Evolutionary conservation across 2,888 invertebrate genomes (phyloP), one percentile per base, ranked within the genome.

Genomic region (Melieria omissa): DNA sequence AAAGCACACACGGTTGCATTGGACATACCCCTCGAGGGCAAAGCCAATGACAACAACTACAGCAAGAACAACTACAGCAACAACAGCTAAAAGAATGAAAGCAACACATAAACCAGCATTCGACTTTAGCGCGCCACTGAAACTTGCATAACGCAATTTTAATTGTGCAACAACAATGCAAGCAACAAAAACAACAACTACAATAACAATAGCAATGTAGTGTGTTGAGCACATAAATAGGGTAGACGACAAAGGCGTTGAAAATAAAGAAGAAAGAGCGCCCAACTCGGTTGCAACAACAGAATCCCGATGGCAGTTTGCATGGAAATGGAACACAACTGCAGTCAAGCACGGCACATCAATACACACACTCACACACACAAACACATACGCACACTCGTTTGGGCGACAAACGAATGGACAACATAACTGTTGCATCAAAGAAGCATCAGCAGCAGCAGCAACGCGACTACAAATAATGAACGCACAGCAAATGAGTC

Each of bases 61-160:
- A 49, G 3, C 49, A 10, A 10, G 3, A 52, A n/a, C 52, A 14
- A n/a, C 52, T 9, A 9, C 41, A 58, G 4, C 29, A 29, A 29
- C 29, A 29, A 29, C 29, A 29, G 29, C 29, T 29, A 29, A 2
- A 29, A 29, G 29, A 29, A 29, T 29, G 29, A 29, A 29, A 29
- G 29, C 29, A 29, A 29, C 29, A 29, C 29, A 29, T 29, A 29
- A 29, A 29, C 29, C 29, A 29, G 29, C 29, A 29, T 29, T 29
- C 29, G 29, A 29, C 29, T 29, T 29, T 29, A 29, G 29, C 29
- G 29, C 29, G 29, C 29, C 29, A 29, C 14, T n/a, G 74, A 76
- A 80, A 80, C 81, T 80, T 81, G 80, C 81, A 81, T 80, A 81
- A 81, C 80, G 81, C 79, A 81, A 78, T 80, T 81, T 81, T 79